These are phyloP conservation scores for Nemotelus pantherinus DNA, from an alignment of 2,888 invertebrate genomes.

Conservation along the genomic window DNA sequence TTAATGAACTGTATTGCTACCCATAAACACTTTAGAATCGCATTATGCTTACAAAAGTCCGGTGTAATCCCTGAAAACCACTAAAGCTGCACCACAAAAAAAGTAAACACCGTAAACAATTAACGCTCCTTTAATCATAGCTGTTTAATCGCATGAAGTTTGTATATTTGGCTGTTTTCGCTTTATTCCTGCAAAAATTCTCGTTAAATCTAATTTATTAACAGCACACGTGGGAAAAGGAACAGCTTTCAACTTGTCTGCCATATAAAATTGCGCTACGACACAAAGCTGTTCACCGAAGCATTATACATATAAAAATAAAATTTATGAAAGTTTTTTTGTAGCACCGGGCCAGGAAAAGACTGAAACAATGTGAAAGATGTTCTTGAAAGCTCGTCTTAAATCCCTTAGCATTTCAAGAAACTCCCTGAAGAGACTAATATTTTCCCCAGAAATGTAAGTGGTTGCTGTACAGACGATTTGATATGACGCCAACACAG, in stretches of 20 bases:
- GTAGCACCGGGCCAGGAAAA: conserved; percentile 2
- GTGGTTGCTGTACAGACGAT: conserved; percentile 39
- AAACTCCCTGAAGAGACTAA: conserved; percentile 39
- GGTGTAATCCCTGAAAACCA: conserved; percentile 43
- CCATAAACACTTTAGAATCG: conserved; percentile 36
- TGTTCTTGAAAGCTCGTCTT: neutral
- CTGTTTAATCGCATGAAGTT: conserved; percentile 40
- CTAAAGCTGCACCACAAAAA: conserved; percentile 36
- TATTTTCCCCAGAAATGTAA: conserved; percentile 47
- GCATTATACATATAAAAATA: conserved; percentile 11
- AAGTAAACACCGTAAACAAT: conserved; percentile 39
- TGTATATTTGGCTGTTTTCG: conserved; percentile 39
- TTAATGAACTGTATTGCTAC: neutral
- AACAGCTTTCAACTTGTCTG: conserved; percentile 40
- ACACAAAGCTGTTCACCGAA: neutral
- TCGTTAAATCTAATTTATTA: conserved; percentile 51
- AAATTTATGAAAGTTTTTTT: conserved; percentile 29
- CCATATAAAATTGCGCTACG: conserved; percentile 25
- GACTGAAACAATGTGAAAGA: conserved; percentile 29
- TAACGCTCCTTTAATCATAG: conserved; percentile 38
- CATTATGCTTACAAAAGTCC: conserved; percentile 35
- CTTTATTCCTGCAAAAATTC: conserved; percentile 41
- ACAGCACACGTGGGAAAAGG: conserved; percentile 50
- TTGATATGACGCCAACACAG: conserved; percentile 46
- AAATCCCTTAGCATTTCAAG: neutral